Evolutionary conservation across 1,140 invertebrate genomes (phyloP).

Genomic region (Ostrea denselamellosa): DNA sequence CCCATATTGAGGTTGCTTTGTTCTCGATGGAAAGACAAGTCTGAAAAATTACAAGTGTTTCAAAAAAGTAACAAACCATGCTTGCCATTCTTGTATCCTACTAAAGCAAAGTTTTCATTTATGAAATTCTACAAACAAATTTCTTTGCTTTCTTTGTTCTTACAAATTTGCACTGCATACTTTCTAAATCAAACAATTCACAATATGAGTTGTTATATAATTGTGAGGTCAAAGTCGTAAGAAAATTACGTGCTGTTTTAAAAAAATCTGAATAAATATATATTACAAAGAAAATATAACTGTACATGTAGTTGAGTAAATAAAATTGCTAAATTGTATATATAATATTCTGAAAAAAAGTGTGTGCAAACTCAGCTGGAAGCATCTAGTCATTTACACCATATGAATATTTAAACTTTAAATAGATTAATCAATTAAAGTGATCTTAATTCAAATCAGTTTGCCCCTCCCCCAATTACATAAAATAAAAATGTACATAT

Average conservation of each 20-base stretch:
- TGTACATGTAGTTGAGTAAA: neutral
- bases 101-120: neutral
- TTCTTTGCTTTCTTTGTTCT: no score
- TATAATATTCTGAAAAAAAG: neutral
- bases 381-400: neutral
- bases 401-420: neutral
- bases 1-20: slow-evolving; percentile 56
- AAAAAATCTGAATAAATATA: neutral
- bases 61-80: neutral
- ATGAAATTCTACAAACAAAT: neutral
- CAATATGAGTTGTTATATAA: neutral
- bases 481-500: no score
- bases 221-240: neutral
- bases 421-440: neutral
- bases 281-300: neutral
- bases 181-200: neutral
- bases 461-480: neutral
- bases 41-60: slow-evolving; percentile 47
- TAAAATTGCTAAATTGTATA: neutral
- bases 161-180: no score
- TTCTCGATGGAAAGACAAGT: slow-evolving; percentile 63
- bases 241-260: neutral
- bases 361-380: neutral
- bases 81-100: neutral
- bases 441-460: neutral